These are phyloP conservation scores for Gymnogyps californianus DNA, from an alignment of 2,113 vertebrate species.

Conservation along the genomic window DNA sequence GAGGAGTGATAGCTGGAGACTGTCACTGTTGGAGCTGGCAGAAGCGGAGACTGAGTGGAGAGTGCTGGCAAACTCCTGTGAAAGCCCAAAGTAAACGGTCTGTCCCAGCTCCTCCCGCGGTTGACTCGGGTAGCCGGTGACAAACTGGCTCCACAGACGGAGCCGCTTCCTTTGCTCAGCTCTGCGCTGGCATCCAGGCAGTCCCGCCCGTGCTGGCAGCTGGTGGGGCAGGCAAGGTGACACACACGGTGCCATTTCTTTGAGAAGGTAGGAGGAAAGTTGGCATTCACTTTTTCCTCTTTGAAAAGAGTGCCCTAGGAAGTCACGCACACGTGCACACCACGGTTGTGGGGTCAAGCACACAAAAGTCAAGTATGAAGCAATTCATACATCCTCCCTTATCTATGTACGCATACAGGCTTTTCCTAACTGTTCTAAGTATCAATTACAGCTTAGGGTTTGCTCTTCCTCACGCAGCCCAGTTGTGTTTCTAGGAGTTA, in stretches of 20 bases:
- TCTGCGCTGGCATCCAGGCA: neutral
- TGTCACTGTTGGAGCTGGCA: neutral
- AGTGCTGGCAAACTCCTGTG: neutral
- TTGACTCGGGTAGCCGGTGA: neutral
- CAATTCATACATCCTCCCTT: neutral
- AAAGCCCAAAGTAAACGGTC: neutral
- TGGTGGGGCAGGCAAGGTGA: neutral
- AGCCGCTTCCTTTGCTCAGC: neutral
- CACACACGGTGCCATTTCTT: accelerated
- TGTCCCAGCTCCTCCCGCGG: accelerated
- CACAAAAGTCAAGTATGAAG: neutral
- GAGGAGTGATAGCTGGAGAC: neutral
- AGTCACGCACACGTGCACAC: neutral
- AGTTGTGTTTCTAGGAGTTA: neutral
- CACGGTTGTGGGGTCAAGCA: neutral
- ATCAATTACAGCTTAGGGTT: neutral
- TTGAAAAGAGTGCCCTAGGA: neutral
- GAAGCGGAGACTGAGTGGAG: neutral
- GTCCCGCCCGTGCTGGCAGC: neutral
- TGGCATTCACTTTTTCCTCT: neutral
- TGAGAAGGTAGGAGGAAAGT: neutral
- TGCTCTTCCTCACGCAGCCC: neutral
- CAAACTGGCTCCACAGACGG: neutral
- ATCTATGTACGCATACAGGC: neutral
- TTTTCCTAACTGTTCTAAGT: neutral